Evolutionary conservation across 1,140 invertebrate genomes (phyloP).

Genomic region (Oedothorax gibbosus): DNA sequence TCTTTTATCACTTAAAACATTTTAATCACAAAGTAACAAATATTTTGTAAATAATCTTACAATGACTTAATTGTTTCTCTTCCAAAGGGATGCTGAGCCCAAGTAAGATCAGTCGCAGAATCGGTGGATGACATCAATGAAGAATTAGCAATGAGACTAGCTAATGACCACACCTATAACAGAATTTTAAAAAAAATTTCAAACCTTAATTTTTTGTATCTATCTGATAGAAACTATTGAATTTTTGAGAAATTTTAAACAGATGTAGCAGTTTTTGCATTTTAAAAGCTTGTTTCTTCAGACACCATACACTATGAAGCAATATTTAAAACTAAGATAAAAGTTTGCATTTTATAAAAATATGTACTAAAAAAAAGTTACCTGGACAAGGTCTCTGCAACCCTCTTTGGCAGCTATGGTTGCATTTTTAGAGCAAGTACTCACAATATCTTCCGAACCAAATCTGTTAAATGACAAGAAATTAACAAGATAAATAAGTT

Average conservation of each 20-base stretch:
- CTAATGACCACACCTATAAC: slow-evolving; percentile 80
- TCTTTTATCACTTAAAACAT: too few relatives aligned
- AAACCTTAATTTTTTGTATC: neutral
- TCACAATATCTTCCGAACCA: slow-evolving; percentile 72
- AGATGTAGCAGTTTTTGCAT: too few relatives aligned
- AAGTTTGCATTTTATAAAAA: neutral
- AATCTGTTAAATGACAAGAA: slow-evolving; percentile 69
- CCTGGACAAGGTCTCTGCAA: slow-evolving; percentile 83
- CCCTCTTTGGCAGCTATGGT: slow-evolving; percentile 79
- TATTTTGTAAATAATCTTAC: slow-evolving; percentile 71
- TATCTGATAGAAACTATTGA: too few relatives aligned
- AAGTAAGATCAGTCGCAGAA: slow-evolving; percentile 73
- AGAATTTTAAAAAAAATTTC: neutral
- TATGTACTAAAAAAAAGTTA: slow-evolving; percentile 6
- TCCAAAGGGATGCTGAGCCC: slow-evolving; percentile 86
- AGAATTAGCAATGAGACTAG: slow-evolving; percentile 77
- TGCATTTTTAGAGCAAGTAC: slow-evolving; percentile 86
- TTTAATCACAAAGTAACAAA: too few relatives aligned
- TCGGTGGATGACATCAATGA: slow-evolving; percentile 72
- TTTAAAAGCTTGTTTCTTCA: too few relatives aligned
- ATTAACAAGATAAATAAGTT: neutral
- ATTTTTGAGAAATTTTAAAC: too few relatives aligned
- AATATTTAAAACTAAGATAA: neutral
- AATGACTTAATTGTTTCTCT: slow-evolving; percentile 85
- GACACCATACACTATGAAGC: neutral